Evolutionary conservation across 2,113 vertebrate species (phyloP).

Genomic region (Menidia beryllina): DNA sequence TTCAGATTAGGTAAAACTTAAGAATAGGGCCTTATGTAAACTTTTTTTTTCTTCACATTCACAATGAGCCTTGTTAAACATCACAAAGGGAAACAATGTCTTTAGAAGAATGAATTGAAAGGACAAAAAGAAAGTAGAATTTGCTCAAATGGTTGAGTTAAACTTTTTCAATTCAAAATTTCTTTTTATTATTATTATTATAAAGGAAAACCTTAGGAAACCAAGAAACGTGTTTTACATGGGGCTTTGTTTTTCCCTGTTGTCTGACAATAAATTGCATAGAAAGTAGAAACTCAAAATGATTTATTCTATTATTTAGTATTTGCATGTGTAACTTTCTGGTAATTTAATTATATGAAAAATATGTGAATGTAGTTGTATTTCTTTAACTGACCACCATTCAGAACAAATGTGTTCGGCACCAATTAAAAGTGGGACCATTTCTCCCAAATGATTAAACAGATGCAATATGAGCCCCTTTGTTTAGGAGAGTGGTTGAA

Average conservation of each 20-base stretch:
- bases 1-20: background rate
- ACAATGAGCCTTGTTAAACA: too few species aligned
- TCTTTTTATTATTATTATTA: too few species aligned
- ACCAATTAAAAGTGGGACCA: constrained; percentile 41
- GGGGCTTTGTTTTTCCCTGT: background rate
- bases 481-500: constrained; percentile 13
- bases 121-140: too few species aligned
- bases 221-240: background rate
- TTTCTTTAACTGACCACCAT: constrained; percentile 46
- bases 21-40: background rate
- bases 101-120: too few species aligned
- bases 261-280: constrained; percentile 1
- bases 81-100: too few species aligned
- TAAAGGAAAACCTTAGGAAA: too few species aligned
- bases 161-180: too few species aligned
- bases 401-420: constrained; percentile 39
- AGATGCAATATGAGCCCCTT: constrained; percentile 47
- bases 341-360: constrained; percentile 35
- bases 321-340: constrained; percentile 46
- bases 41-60: too few species aligned
- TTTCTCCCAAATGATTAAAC: constrained; percentile 47
- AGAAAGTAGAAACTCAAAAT: constrained; percentile 30
- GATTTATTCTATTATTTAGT: constrained; percentile 33
- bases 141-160: too few species aligned
- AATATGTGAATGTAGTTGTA: constrained; percentile 38